Base-by-base conservation (phyloP, 2,113 vertebrate species). In the Procapra przewalskii region DNA sequence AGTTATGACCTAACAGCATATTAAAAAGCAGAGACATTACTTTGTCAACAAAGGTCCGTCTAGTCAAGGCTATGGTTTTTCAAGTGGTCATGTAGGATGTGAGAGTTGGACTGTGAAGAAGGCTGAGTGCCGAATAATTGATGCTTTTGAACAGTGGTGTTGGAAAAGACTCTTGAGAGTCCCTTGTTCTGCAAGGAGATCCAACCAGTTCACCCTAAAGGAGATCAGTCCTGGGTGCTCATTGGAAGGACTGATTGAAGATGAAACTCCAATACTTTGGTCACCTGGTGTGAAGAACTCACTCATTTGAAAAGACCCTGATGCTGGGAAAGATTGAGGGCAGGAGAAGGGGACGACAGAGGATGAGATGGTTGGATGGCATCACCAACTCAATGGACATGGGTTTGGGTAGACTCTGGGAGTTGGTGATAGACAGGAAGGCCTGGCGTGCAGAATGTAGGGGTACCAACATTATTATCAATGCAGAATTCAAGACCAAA, bases 251-350 rank as follows among this genome's bases (percentile, higher is more conserved):
- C 15, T 64, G 62, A 33, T 64, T 64, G 31, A 64, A 64, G 60
- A 31, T 64, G 62, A 33, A 64, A 64, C 62, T 16, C 31, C 15
- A 64, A 4, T 64, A 33, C 31, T 33, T 33, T 33, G 62, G 62
- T 15, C 15, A 8, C 3, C 31, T 64, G 15, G 33, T 64, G 62
- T 0, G 0, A 64, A 64, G 14, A 1, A 7, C 3, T 64, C 15
- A 64, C 31, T 64, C 62, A 64, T n/a, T n/a, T 3, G 62, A 64
- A n/a, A 64, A 64, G 31, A 64, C 31, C 15, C 15, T 64, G 62
- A 33, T n/a, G 15, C 31, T 64, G 15, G 31, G 62, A 33, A 17
- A 17, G 62, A 64, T 17, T 64, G 62, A n/a, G 15, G 62, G 62
- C 62, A 64, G 7, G 31, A 33, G 62, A 17, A 17, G 33, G 33